Evolutionary conservation across 1,140 invertebrate genomes (phyloP).

Genomic region (Rhagoletis pomonella): DNA sequence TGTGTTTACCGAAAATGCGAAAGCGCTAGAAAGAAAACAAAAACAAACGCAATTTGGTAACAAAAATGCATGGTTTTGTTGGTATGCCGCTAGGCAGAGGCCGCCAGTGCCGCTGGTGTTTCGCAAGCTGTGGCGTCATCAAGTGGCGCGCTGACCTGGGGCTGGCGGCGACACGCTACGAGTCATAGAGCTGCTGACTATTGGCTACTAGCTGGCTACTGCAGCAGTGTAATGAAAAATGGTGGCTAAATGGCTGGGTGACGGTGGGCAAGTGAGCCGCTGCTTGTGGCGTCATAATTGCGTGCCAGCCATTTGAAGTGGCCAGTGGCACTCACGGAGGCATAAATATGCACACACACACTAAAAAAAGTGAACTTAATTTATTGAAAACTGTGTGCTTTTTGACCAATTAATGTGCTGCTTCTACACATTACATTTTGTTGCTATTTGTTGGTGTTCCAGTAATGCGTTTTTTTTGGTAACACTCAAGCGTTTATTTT

Average conservation of each 20-base stretch:
- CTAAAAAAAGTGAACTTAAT: too few species aligned
- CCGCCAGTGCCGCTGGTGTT: not conserved
- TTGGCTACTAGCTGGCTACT: not conserved
- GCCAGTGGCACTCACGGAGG: not conserved
- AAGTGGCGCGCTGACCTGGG: constrained; percentile 37
- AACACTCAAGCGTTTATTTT: too few species aligned
- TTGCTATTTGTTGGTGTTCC: not conserved
- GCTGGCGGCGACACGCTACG: not conserved
- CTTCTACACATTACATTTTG: too few species aligned
- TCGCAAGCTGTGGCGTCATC: constrained; percentile 27
- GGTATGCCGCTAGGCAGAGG: not conserved
- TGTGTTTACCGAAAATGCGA: constrained; percentile 4
- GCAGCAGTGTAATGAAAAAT: not conserved
- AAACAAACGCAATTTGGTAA: constrained; percentile 18
- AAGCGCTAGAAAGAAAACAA: constrained; percentile 36
- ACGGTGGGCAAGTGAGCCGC: not conserved
- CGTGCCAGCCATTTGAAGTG: constrained; percentile 11
- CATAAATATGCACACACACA: too few species aligned
- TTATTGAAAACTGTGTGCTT: not conserved
- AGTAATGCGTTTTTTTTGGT: not conserved
- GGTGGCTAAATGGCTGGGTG: not conserved
- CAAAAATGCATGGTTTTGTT: not conserved
- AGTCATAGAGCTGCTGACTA: not conserved
- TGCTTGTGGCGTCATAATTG: constrained; percentile 39
- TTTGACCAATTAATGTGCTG: not conserved